These are phyloP conservation scores for Danio tinwini DNA, from an alignment of 2,797 vertebrate species.

Conservation along the genomic window DNA sequence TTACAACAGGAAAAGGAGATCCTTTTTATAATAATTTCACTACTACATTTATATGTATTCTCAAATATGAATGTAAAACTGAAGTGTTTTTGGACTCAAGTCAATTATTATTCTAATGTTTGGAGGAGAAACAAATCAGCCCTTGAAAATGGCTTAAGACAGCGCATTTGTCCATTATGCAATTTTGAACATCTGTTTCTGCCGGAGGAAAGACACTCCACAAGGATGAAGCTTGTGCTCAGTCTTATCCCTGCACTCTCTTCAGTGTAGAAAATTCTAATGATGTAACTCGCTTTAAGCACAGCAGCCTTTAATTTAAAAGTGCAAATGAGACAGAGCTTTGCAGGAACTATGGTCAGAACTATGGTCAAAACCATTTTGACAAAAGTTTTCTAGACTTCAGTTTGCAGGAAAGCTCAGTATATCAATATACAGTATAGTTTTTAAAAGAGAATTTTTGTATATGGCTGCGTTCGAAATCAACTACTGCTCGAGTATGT, in stretches of 20 bases:
- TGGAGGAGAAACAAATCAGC: constrained; percentile 28
- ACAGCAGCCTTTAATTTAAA: constrained; percentile 31
- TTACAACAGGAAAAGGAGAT: not conserved
- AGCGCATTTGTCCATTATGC: constrained; percentile 66
- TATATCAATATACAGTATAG: too few relatives aligned
- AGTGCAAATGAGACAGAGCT: constrained; percentile 25
- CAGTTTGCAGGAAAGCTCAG: not conserved
- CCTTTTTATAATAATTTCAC: not conserved
- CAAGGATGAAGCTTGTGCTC: constrained; percentile 7
- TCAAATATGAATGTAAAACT: not conserved
- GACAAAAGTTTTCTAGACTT: not conserved
- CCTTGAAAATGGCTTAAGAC: constrained; percentile 69
- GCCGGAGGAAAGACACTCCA: constrained; percentile 39
- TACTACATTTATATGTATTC: not conserved
- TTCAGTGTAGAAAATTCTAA: constrained; percentile 42
- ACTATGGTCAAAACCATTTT: too few relatives aligned
- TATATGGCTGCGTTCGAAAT: too few relatives aligned
- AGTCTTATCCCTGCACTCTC: constrained; percentile 27
- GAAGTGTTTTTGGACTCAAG: constrained; percentile 4
- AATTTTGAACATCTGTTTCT: constrained; percentile 68
- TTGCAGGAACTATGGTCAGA: not conserved
- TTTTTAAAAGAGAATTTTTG: too few relatives aligned
- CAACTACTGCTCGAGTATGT: too few relatives aligned
- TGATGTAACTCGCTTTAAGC: constrained; percentile 47
- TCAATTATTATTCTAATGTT: constrained; percentile 38